These are phyloP conservation scores for Periophthalmodon schlosseri DNA, from an alignment of 2,113 vertebrate genomes.

Conservation along the genomic window DNA sequence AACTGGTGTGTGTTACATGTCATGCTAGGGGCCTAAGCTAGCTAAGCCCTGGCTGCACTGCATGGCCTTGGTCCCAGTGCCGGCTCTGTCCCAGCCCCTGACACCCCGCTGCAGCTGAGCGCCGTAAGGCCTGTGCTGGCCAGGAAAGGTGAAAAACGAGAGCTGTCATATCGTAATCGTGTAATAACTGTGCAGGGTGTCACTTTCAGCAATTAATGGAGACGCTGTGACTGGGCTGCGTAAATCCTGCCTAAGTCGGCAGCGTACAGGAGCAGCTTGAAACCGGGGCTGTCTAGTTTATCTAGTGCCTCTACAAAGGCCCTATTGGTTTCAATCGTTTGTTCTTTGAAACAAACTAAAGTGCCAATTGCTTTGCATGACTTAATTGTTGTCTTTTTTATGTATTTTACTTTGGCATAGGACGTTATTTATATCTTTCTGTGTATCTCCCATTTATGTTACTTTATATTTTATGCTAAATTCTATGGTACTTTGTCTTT, in stretches of 20 bases:
- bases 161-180: slow-evolving; percentile 78
- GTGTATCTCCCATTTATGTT: neutral
- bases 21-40: slow-evolving; percentile 44
- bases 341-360: neutral
- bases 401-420: neutral
- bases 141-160: slow-evolving; percentile 74
- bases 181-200: slow-evolving; percentile 73
- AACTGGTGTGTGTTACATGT: slow-evolving; percentile 13
- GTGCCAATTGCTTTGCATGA: neutral
- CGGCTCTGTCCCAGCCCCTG: slow-evolving; percentile 48
- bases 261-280: slow-evolving; percentile 38
- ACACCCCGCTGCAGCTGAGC: slow-evolving; percentile 64
- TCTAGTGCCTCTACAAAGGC: slow-evolving; percentile 19
- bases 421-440: slow-evolving; percentile 14
- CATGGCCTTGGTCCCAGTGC: slow-evolving; percentile 42
- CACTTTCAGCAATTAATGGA: slow-evolving; percentile 77
- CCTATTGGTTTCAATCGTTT: neutral
- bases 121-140: slow-evolving; percentile 39
- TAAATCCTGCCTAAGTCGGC: slow-evolving; percentile 73
- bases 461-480: slow-evolving; percentile 27
- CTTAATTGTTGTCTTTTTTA: neutral
- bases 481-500: neutral
- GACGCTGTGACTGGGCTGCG: slow-evolving; percentile 67
- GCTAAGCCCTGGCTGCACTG: slow-evolving; percentile 44
- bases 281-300: slow-evolving; percentile 30